Evolutionary conservation across 2,113 vertebrate genomes (phyloP).

Genomic region (Heterotis niloticus): DNA sequence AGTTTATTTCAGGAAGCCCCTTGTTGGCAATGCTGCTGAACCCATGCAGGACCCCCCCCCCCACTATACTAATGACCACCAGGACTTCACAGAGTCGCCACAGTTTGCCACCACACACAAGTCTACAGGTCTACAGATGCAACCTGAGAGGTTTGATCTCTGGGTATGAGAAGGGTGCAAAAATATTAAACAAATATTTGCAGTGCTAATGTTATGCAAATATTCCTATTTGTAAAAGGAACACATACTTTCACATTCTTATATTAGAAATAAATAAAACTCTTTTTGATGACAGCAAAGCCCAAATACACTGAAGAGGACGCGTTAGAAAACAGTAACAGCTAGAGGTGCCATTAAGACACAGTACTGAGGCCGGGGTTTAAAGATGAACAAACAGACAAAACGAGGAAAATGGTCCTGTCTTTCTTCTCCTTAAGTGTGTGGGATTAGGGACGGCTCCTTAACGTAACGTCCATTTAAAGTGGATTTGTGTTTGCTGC

Average conservation of each 20-base stretch:
- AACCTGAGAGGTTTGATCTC: too few species aligned
- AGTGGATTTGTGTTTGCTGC: constrained; percentile 75
- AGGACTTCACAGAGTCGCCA: constrained; percentile 46
- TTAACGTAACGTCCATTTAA: constrained; percentile 79
- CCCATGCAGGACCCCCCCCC: constrained; percentile 59
- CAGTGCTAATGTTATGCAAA: too few species aligned
- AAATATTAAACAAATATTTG: too few species aligned
- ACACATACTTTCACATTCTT: too few species aligned
- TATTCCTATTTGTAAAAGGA: too few species aligned
- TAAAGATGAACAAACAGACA: constrained; percentile 63
- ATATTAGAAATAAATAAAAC: background rate
- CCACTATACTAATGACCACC: constrained; percentile 32
- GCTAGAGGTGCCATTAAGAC: constrained; percentile 48
- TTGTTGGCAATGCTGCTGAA: constrained; percentile 61
- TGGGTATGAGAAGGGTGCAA: too few species aligned
- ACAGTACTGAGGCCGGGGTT: constrained; percentile 57
- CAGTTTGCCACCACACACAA: constrained; percentile 43
- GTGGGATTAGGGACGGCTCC: constrained; percentile 71
- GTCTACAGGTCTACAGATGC: background rate
- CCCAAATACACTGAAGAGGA: constrained; percentile 24
- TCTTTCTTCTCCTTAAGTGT: constrained; percentile 58
- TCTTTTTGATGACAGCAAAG: background rate
- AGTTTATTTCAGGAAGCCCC: constrained; percentile 72
- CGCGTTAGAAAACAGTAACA: background rate
- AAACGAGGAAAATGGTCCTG: constrained; percentile 61